Evolutionary conservation across 2,113 vertebrate genomes (phyloP).

Genomic region (Notothenia coriiceps): DNA sequence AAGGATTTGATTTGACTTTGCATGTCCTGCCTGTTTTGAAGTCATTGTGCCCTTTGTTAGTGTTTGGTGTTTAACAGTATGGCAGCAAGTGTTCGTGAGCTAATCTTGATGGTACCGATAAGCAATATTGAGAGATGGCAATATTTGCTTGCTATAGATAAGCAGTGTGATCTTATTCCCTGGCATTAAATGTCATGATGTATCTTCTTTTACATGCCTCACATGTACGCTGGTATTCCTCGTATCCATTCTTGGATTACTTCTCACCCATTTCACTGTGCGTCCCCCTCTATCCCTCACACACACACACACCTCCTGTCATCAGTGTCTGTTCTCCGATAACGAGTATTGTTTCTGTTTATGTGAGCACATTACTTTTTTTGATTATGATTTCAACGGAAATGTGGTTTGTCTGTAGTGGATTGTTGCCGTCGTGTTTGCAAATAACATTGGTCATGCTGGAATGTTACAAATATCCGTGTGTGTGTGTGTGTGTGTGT

Average conservation of each 20-base stretch:
- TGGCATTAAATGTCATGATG: conserved; percentile 83
- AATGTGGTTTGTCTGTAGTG: conserved; percentile 55
- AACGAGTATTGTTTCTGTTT: conserved; percentile 83
- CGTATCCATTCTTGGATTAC: conserved; percentile 81
- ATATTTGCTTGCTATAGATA: conserved; percentile 81
- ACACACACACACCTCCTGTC: conserved; percentile 57
- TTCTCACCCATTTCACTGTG: conserved; percentile 75
- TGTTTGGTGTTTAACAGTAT: conserved; percentile 64
- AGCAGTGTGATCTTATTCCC: conserved; percentile 75
- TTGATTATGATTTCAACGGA: conserved; percentile 65
- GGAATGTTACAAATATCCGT: conserved; percentile 52
- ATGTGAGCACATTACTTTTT: conserved; percentile 77
- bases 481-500: conserved; percentile 14
- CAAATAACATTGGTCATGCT: conserved; percentile 45
- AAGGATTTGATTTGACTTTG: conserved; percentile 41
- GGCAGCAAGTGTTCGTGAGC: conserved; percentile 68
- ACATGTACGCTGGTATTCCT: conserved; percentile 83
- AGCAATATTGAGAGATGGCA: conserved; percentile 83
- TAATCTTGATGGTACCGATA: conserved; percentile 65
- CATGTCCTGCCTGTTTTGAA: conserved; percentile 68
- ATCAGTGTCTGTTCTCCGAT: conserved; percentile 80
- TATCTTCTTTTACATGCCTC: conserved; percentile 85
- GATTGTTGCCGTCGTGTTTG: conserved; percentile 48
- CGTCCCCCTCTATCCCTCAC: conserved; percentile 55
- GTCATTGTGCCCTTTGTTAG: conserved; percentile 41